phyloP scores from a whole-genome alignment of 35 echinoderm and acorn worm genomes.

The Hemicentrotus pulcherrimus region DNA sequence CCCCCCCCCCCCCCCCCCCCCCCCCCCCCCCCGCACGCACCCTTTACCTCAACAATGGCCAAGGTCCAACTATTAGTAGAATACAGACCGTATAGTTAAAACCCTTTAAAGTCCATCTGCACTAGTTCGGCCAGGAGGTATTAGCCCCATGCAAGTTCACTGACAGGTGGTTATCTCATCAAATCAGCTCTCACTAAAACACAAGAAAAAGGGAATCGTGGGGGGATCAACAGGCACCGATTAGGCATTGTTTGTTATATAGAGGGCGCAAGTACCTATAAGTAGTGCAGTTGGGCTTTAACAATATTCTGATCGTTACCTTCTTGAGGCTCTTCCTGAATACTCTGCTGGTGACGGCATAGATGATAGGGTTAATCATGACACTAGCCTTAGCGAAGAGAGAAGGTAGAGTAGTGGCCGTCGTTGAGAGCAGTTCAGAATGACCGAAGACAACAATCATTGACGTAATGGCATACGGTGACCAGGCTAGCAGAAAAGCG shows the following conservation, averaged over 20 bases:
- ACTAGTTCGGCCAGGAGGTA: no score
- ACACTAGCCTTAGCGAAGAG: constrained; percentile 36
- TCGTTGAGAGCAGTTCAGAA: neutral
- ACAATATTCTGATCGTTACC: neutral
- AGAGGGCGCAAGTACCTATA: no score
- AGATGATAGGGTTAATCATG: constrained; percentile 35
- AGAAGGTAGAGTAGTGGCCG: neutral
- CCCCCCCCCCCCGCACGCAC: no score
- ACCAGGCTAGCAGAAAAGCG: constrained; percentile 15
- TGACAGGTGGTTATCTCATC: no score
- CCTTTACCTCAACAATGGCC: no score
- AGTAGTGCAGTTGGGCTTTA: no score
- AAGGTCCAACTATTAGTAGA: no score
- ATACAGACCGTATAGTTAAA: neutral
- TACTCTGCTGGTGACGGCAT: constrained; percentile 13
- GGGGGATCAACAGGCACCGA: no score
- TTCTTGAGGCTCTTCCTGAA: constrained; percentile 32
- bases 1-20: no score
- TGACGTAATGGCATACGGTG: constrained; percentile 35
- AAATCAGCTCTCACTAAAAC: neutral
- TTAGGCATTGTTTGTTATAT: no score
- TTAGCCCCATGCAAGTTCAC: no score
- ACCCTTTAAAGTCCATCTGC: neutral
- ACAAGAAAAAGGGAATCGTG: neutral
- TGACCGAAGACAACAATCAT: constrained; percentile 7